Percentiles rank a stretch among this genome's conserved stretches.
phyloP scores from a whole-genome alignment of 2,888 invertebrate genomes.

The Helicoverpa assulta region DNA sequence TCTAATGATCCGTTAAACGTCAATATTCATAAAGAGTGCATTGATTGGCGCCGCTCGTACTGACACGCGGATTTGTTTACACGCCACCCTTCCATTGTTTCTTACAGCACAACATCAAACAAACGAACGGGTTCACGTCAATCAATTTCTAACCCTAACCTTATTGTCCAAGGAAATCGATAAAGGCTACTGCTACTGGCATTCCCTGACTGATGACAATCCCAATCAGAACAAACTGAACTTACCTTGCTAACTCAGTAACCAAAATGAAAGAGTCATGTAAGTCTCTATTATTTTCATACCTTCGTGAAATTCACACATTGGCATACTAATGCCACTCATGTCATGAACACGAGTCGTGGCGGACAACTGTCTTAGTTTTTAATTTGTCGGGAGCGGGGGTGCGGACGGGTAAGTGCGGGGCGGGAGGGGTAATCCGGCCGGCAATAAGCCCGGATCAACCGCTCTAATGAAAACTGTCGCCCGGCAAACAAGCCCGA shows the following conservation, averaged over 20 bases:
- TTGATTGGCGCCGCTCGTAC: conserved; percentile 23
- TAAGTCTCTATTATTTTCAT: too few relatives aligned
- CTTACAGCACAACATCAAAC: conserved; percentile 8
- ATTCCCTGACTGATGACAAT: too few relatives aligned
- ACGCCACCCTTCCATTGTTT: conserved; percentile 22
- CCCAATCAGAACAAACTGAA: too few relatives aligned
- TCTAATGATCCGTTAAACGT: conserved; percentile 63
- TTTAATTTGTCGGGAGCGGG: conserved; percentile 68
- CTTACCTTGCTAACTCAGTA: too few relatives aligned
- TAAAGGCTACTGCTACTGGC: too few relatives aligned
- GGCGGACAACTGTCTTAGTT: conserved; percentile 65
- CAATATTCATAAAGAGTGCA: conserved; percentile 46
- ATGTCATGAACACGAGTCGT: conserved; percentile 28
- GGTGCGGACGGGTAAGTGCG: neutral
- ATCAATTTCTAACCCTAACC: neutral
- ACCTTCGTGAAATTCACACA: neutral
- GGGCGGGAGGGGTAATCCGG: conserved; percentile 42
- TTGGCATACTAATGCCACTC: too few relatives aligned
- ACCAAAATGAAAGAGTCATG: too few relatives aligned
- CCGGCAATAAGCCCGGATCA: conserved; percentile 63
- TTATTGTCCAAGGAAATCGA: neutral
- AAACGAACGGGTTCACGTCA: neutral
- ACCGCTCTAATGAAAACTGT: conserved; percentile 71
- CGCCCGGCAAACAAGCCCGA: conserved; percentile 68
- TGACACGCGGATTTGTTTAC: conserved; percentile 29